Evolutionary conservation across 2,888 invertebrate species (phyloP), one percentile per base, ranked within the genome.

Genomic region (Anoncus sp.): DNA sequence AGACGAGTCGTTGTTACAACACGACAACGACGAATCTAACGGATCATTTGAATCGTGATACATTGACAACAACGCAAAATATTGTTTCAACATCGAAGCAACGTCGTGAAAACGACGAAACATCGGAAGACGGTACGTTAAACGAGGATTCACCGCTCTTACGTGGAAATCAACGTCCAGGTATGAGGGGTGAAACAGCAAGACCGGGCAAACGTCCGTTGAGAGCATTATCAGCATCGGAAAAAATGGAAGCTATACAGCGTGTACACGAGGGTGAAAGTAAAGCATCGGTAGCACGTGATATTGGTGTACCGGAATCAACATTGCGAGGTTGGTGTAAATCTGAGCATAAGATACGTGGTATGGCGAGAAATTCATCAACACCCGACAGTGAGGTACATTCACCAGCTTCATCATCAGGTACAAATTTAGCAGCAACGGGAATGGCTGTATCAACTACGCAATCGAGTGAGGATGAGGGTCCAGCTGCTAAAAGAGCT

Each of bases 291-390:
- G 97, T 97, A 1, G 97, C 97, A 1, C 93, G 97, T 3, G 96
- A 96, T 89, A 96, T 97, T 87, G 96, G 96, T 40, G 96, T 97
- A 18, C 97, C 97, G 0, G 97, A 97, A 90, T 97, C 96, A 2
- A 97, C 97, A 9, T 92, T 97, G 16, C 93, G 97, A 3, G 97
- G 97, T 75, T 97, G 97, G 97, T 97, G 97, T 92, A 97, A 97
- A 91, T 96, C 96, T 88, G 96, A 96, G 88, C 95, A 96, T 85
- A 97, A 97, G 90, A 92, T 94, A 3, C 91, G 95, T 82, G 94
- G 95, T 89, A 94, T 95, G 87, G 95, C 95, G 31, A 93, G 95
- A 10, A 94, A 95, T 85, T 94, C 95, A 1, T 86, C 87, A 63
- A 95, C 95, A 9, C 95, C 95, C 1, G 96, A 96, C 83, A 95